Evolutionary conservation across 2,888 invertebrate genomes (phyloP).

Genomic region (Pyrochroa serraticornis): DNA sequence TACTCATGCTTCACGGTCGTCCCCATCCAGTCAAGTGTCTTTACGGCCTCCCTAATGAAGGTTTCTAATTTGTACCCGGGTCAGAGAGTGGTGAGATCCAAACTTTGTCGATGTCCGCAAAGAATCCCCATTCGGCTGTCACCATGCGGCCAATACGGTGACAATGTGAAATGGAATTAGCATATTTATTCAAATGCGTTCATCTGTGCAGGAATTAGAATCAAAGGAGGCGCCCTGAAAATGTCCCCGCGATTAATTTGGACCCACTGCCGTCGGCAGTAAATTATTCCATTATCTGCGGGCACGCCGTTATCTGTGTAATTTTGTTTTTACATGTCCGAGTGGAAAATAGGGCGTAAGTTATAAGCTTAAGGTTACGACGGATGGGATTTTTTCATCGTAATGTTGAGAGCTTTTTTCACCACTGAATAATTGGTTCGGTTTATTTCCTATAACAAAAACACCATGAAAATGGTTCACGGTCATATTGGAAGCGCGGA

Average conservation of each 20-base stretch:
- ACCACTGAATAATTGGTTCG: no score
- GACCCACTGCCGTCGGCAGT: conserved; percentile 35
- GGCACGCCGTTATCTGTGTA: conserved; percentile 30
- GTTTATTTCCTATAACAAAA: no score
- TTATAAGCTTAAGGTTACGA: no score
- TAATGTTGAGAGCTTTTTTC: no score
- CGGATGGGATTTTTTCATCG: no score
- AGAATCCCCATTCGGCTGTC: conserved; percentile 21
- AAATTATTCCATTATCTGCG: conserved; percentile 47
- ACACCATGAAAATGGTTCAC: no score
- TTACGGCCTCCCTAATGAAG: conserved; percentile 24
- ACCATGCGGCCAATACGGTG: conserved; percentile 9
- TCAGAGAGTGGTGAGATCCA: conserved; percentile 25
- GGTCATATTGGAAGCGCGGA: no score
- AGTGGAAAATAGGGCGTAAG: not conserved
- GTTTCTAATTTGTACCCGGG: conserved; percentile 29
- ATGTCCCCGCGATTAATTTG: conserved; percentile 46
- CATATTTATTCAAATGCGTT: conserved; percentile 49
- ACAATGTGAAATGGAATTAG: conserved; percentile 41
- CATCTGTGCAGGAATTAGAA: conserved; percentile 46
- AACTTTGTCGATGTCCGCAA: conserved; percentile 29
- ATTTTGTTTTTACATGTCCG: conserved; percentile 36
- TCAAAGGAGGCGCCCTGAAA: conserved; percentile 41
- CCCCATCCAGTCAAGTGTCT: not conserved
- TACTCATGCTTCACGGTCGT: not conserved